A percentile compares a stretch with the other conserved stretches of the same genome.
Evolutionary conservation across 1,140 invertebrate species (phyloP).

Genomic region (Coptotermes formosanus): DNA sequence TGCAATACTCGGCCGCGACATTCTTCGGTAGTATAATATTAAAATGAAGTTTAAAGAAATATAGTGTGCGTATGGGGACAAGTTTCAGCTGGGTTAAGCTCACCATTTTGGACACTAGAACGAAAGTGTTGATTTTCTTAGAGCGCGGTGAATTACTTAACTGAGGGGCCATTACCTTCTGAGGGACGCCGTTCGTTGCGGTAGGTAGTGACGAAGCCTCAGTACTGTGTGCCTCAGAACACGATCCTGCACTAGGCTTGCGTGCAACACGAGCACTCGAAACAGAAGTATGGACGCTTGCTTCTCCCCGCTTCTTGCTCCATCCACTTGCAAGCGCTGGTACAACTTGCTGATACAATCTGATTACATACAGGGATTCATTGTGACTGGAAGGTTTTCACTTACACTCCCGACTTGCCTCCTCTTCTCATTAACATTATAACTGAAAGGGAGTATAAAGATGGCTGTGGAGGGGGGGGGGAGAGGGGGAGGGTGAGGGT

Average conservation of each 20-base stretch:
- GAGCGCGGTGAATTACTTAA: too few species aligned
- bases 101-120: too few species aligned
- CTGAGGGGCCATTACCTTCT: too few species aligned
- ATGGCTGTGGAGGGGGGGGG: not conserved
- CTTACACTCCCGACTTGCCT: not conserved
- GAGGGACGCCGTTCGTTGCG: too few species aligned
- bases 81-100: too few species aligned
- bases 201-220: not conserved
- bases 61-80: too few species aligned
- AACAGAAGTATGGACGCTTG: not conserved
- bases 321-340: not conserved
- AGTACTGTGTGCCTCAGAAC: not conserved
- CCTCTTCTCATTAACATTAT: conserved; percentile 17
- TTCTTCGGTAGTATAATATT: too few species aligned
- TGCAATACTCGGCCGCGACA: too few species aligned
- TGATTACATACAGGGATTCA: not conserved
- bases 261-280: not conserved
- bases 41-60: too few species aligned
- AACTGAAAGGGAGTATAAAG: not conserved
- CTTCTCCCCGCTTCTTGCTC: not conserved
- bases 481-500: not conserved
- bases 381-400: conserved; percentile 1
- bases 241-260: not conserved
- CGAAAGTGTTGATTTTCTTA: too few species aligned
- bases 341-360: not conserved